Evolutionary conservation across 2,797 vertebrate genomes (phyloP), one percentile per base, ranked within the genome.

Genomic region (Paratrypauchen microcephalus): DNA sequence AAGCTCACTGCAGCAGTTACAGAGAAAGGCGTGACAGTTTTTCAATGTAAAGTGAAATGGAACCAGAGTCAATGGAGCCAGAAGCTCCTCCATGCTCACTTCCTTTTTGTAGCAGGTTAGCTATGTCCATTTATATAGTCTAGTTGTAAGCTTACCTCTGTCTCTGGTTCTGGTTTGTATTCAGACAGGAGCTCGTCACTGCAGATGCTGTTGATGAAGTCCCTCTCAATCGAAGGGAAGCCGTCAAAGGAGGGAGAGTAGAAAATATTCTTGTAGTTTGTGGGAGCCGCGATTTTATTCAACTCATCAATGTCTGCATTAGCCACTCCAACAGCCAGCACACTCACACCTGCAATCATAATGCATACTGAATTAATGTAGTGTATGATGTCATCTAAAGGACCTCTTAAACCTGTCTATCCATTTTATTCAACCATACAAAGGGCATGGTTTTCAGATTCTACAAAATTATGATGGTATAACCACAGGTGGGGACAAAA

Each of bases 201-300:
- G 47, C 96, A 97, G 72, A 97, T 88, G 48, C 83, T 87, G 2
- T 81, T 89, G 74, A 96, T 94, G 13, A 97, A 90, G 65, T 96
- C 95, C 73, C 81, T 89, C 71, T 96, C 94, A 28, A 97, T 90
- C 5, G 93, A 87, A 0, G 93, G 89, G 36, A 97, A 93, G 71
- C 96, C 95, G 0, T 96, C 92, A 0, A 97, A 97, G 0, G 94
- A 93, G n/a, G 81, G 84, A 21, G 93, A 80, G 0, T 91, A 96
- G 88, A 97, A 97, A 74, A 95, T 63, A 0, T 95, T 92, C 83
- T 91, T 93, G 81, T 95, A 94, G 78, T 85, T 92, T 74, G 91
- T 86, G 26, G 94, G 92, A 18, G 93, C 81, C n/a, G 92, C 82
- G 4, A 96, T 94, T 81, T 78, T 92, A 69, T 78, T 91, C 73